Conservation (phyloP, 2,113 vertebrate species). For the Amphiprion ocellaris region DNA sequence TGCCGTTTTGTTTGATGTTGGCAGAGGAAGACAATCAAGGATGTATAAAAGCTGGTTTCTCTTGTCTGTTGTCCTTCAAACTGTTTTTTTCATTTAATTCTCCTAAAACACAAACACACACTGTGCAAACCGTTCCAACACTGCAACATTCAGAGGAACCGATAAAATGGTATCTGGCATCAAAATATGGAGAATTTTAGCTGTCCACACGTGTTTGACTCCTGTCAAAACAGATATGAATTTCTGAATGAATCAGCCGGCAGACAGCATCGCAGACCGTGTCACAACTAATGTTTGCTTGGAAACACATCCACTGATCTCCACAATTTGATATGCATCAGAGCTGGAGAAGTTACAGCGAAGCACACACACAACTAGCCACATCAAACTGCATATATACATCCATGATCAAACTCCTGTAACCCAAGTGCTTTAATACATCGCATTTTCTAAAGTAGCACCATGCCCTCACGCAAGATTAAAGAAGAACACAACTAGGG, state of each 20-base stretch:
- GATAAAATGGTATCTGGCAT: slow-evolving; percentile 48
- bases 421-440: slow-evolving; percentile 21
- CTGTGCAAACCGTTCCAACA: not conserved
- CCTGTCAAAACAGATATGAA: slow-evolving; percentile 32
- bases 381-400: slow-evolving; percentile 62
- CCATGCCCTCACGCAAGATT: not conserved
- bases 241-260: slow-evolving; percentile 28
- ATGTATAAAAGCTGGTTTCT: slow-evolving; percentile 44
- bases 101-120: not conserved
- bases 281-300: slow-evolving; percentile 13
- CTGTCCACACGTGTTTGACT: slow-evolving; percentile 43
- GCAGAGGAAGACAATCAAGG: slow-evolving; percentile 63
- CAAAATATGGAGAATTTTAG: slow-evolving; percentile 1
- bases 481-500: not conserved
- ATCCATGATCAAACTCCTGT: slow-evolving; percentile 40
- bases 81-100: slow-evolving; percentile 25
- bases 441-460: slow-evolving; percentile 8
- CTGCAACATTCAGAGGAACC: slow-evolving; percentile 10
- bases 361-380: not conserved
- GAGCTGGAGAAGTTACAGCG: slow-evolving; percentile 10
- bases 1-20: slow-evolving; percentile 50
- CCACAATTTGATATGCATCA: slow-evolving; percentile 23
- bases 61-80: slow-evolving; percentile 18
- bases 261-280: slow-evolving; percentile 13
- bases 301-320: slow-evolving; percentile 19